Base-by-base conservation (phyloP, 2,113 vertebrate genomes). In the Oncorhynchus mykiss region DNA sequence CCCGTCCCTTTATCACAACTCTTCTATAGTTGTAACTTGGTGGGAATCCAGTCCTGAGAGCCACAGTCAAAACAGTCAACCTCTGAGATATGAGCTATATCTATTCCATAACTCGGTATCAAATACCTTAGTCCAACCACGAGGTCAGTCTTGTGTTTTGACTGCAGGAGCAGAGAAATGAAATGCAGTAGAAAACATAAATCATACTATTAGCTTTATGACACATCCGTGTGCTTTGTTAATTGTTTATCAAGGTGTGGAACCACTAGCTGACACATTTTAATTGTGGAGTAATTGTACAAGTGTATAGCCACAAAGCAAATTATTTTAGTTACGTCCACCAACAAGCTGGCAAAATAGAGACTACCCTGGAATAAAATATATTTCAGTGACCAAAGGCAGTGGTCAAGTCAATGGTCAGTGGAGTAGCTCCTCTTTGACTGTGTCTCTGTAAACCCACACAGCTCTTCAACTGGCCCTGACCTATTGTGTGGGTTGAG, bases 1-100 rank as follows among this genome's bases (percentile, higher is more conserved):
- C 16, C 29, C 64, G 66, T 79, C 78, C 48, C 16, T 27, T 78
- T 29, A 71, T 80, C 68, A 59, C 8, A 18, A 27, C 45, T 68
- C 51, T 69, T 45, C 11, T 31, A 73, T 4, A 71, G 24, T 62
- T 62, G 20, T 22, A 8, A 20, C 59, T 25, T 25, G 5, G 27
- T 39, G 66, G 66, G 66, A 68, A 31, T 31, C 5, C 66, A 12
- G 12, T 31, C 1, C 27, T 31, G 13, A 18, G 25, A 68, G 66
- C n/a, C 59, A 62, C 24, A 76, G 77, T 68, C 73, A 72, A 64
- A 69, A 65, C 67, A 48, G 1, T 6, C 66, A 78, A 45, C 2
- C 13, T 8, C 66, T 68, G 66, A 68, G 66, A 68, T 68, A 68
- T 3, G 11, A 70, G 4, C 20, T 6, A 24, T 4, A 70, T 6